These are phyloP conservation scores for Volucella inflata DNA, from an alignment of 2,888 invertebrate species.

Conservation along the genomic window DNA sequence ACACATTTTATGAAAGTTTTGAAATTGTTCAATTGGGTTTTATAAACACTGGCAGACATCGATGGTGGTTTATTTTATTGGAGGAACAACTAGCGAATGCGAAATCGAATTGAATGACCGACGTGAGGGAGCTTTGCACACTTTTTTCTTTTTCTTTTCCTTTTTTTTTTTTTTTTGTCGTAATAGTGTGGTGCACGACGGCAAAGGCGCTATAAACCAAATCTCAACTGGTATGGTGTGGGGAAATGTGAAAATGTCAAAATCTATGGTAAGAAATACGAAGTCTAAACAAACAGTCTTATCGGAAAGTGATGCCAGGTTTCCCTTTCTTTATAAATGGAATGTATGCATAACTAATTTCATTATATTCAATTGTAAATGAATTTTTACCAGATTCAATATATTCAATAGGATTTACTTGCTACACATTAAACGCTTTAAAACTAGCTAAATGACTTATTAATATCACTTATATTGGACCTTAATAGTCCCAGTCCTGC, in stretches of 20 bases:
- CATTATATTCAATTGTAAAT: too few relatives aligned
- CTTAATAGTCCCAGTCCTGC: too few relatives aligned
- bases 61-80: constrained; percentile 69
- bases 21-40: constrained; percentile 65
- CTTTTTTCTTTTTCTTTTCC: constrained; percentile 10
- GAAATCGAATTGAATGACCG: constrained; percentile 37
- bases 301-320: not conserved
- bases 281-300: not conserved
- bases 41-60: constrained; percentile 73
- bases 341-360: too few relatives aligned
- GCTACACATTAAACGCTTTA: too few relatives aligned
- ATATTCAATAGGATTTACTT: too few relatives aligned
- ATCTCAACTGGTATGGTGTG: constrained; percentile 16
- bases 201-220: not conserved
- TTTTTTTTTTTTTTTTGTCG: not conserved
- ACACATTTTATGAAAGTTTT: constrained; percentile 73
- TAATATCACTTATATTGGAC: too few relatives aligned
- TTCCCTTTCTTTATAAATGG: too few relatives aligned
- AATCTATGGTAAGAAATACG: not conserved
- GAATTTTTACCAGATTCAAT: too few relatives aligned
- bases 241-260: constrained; percentile 12
- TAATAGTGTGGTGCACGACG: not conserved
- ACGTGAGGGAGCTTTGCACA: constrained; percentile 39
- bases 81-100: constrained; percentile 72
- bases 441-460: too few relatives aligned